Conservation (phyloP, 1,140 invertebrate genomes). For the Caenorhabditis elegans region WBcel235 BX284606.5:13758501-13759000, state of each 20-base stretch:
- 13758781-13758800: too few species aligned
- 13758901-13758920: too few species aligned
- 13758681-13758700: conserved; percentile 99
- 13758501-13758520: conserved; percentile 90
- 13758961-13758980: too few species aligned
- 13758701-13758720: conserved; percentile 87
- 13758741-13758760: not conserved
- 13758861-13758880: not conserved
- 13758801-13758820: too few species aligned
- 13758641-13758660: conserved; percentile 98
- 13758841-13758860: not conserved
- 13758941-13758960: too few species aligned
- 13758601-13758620: conserved; percentile 98
- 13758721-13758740: conserved; percentile 2
- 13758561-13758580: conserved; percentile 92
- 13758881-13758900: not conserved
- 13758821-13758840: too few species aligned
- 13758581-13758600: conserved; percentile 94
- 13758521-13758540: conserved; percentile 80
- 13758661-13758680: conserved; percentile 90
- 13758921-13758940: too few species aligned
- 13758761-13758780: conserved; percentile 8
- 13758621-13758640: conserved; percentile 99
- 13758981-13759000: too few species aligned
- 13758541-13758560: conserved; percentile 90